phyloP scores from a whole-genome alignment of 2,797 vertebrate genomes.

The Sorex maritimensis region DNA sequence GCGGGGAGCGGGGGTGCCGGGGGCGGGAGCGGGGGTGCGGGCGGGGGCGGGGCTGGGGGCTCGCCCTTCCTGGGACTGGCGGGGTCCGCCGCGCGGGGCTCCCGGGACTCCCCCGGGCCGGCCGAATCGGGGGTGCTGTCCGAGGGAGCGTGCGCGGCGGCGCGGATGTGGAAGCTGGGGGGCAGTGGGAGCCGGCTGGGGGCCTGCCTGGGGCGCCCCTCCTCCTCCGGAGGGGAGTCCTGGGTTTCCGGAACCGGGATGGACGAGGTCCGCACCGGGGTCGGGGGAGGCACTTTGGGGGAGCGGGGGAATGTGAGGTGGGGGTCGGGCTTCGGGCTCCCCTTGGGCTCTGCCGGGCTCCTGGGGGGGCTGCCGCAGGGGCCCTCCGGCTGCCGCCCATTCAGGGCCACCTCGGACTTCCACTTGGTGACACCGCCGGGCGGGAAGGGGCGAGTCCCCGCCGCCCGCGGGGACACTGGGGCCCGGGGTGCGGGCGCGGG shows the following conservation, averaged over 20 bases:
- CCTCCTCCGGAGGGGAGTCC: slow-evolving; percentile 53
- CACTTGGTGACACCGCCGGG: slow-evolving; percentile 88
- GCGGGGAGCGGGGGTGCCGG: slow-evolving; percentile 47
- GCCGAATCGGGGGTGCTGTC: slow-evolving; percentile 59
- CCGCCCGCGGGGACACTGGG: slow-evolving; percentile 38
- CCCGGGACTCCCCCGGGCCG: not conserved
- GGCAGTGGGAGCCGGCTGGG: slow-evolving; percentile 86
- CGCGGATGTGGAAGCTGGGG: slow-evolving; percentile 87
- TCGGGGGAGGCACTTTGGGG: slow-evolving; percentile 91
- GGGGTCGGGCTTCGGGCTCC: slow-evolving; percentile 80
- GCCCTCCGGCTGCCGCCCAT: slow-evolving; percentile 81
- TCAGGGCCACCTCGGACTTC: slow-evolving; percentile 90
- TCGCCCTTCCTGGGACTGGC: slow-evolving; percentile 45
- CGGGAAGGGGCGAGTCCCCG: not conserved
- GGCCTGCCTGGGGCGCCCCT: slow-evolving; percentile 78
- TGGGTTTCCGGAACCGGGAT: slow-evolving; percentile 86
- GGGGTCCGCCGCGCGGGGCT: not conserved
- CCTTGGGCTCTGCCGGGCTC: slow-evolving; percentile 78
- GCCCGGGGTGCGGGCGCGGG: slow-evolving; percentile 75
- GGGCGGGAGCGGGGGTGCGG: slow-evolving; percentile 53
- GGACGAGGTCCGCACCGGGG: slow-evolving; percentile 91
- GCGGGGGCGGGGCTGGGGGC: slow-evolving; percentile 37
- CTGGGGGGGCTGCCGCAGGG: slow-evolving; percentile 19
- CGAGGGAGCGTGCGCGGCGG: slow-evolving; percentile 68
- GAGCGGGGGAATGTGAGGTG: slow-evolving; percentile 90